These are phyloP conservation scores for Naso thynnoides DNA, from an alignment of 2,797 vertebrate genomes.

Conservation along the genomic window DNA sequence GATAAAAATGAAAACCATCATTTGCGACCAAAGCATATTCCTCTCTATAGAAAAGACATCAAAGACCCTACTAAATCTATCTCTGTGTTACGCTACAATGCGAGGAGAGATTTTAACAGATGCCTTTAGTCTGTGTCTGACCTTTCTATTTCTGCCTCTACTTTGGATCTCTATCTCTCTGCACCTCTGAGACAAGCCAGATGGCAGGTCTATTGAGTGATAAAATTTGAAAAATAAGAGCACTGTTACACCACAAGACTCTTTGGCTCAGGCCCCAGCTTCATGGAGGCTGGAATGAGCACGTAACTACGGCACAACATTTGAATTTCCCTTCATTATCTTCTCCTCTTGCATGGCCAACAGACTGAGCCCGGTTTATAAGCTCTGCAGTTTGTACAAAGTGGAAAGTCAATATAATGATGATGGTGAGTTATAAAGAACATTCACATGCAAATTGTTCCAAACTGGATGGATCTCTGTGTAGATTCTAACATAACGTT, in stretches of 20 bases:
- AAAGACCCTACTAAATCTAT: slow-evolving; percentile 66
- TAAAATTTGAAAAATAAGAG: slow-evolving; percentile 80
- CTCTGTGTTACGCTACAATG: slow-evolving; percentile 31
- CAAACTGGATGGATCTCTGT: not conserved
- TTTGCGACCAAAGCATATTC: slow-evolving; percentile 53
- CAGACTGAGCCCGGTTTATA: slow-evolving; percentile 46
- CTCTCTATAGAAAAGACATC: slow-evolving; percentile 47
- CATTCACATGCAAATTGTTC: slow-evolving; percentile 7
- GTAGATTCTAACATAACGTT: not conserved
- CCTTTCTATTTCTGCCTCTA: slow-evolving; percentile 79
- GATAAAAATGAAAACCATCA: slow-evolving; percentile 63
- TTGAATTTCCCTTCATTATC: slow-evolving; percentile 71
- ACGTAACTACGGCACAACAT: slow-evolving; percentile 61
- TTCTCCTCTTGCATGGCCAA: slow-evolving; percentile 41
- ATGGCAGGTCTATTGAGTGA: slow-evolving; percentile 82
- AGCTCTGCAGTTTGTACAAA: slow-evolving; percentile 29
- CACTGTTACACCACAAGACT: slow-evolving; percentile 63
- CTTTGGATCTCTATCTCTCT: slow-evolving; percentile 77
- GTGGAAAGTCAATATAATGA: slow-evolving; percentile 15
- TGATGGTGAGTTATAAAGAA: slow-evolving; percentile 31
- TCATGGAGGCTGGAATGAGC: slow-evolving; percentile 54
- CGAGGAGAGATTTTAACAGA: slow-evolving; percentile 69
- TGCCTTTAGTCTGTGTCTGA: slow-evolving; percentile 72
- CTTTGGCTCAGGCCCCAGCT: slow-evolving; percentile 67
- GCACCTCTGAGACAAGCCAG: slow-evolving; percentile 80